phyloP scores from a whole-genome alignment of 2,797 vertebrate genomes.

The Bucorvus abyssinicus region DNA sequence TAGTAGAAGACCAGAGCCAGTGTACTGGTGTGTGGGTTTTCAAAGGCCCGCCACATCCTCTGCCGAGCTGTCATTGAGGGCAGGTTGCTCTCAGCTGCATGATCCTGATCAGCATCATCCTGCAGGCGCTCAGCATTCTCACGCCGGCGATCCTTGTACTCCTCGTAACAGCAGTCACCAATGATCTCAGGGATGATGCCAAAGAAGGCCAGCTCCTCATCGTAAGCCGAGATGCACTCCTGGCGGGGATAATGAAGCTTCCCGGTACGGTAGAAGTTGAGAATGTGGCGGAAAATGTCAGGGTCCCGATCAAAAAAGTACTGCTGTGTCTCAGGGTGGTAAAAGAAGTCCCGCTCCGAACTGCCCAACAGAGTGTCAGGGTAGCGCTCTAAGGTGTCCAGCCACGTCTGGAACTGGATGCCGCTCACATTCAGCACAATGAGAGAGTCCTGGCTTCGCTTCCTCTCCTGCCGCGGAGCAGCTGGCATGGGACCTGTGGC shows the following conservation, averaged over 20 bases:
- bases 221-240: conserved; percentile 94
- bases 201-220: conserved; percentile 95
- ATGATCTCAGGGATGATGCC: conserved; percentile 96
- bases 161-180: conserved; percentile 97
- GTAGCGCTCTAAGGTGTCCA: conserved; percentile 92
- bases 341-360: conserved; percentile 94
- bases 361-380: conserved; percentile 95
- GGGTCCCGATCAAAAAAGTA: conserved; percentile 98
- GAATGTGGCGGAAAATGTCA: conserved; percentile 93
- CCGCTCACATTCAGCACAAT: conserved; percentile 94
- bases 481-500: conserved; percentile 89
- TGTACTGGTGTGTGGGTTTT: conserved; percentile 97
- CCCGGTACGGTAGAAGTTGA: conserved; percentile 96
- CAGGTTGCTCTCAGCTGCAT: conserved; percentile 74
- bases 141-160: conserved; percentile 93
- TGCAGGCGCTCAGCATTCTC: conserved; percentile 92
- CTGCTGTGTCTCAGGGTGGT: conserved; percentile 89
- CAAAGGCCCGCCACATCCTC: conserved; percentile 94
- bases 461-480: conserved; percentile 81
- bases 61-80: conserved; percentile 84
- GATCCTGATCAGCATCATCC: conserved; percentile 88
- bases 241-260: conserved; percentile 94
- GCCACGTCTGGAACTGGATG: conserved; percentile 93
- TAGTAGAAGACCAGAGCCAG: conserved; percentile 97
- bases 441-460: conserved; percentile 81